Evolutionary conservation across 2,888 invertebrate genomes (phyloP).

Genomic region (Panorpa germanica): DNA sequence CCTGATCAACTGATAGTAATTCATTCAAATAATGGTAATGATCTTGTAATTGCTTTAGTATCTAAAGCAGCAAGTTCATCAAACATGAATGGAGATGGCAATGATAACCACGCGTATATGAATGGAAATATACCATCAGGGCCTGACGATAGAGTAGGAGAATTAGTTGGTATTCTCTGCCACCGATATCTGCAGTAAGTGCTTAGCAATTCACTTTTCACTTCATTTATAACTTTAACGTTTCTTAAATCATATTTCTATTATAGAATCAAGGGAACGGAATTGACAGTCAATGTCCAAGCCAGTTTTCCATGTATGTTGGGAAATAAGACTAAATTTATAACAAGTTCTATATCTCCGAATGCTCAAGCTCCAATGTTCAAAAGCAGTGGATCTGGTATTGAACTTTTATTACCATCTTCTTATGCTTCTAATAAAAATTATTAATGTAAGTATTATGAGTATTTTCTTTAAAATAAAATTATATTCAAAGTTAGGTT

Average conservation of each 20-base stretch:
- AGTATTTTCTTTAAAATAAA: too few species aligned
- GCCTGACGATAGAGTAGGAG: slow-evolving; percentile 63
- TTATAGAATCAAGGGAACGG: slow-evolving; percentile 17
- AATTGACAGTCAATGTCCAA: slow-evolving; percentile 51
- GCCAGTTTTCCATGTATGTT: slow-evolving; percentile 65
- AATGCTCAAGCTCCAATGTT: slow-evolving; percentile 29
- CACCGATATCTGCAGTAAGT: slow-evolving; percentile 61
- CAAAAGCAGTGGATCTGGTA: too few species aligned
- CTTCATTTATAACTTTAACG: neutral
- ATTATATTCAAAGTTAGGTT: too few species aligned
- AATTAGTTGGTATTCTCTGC: slow-evolving; percentile 65
- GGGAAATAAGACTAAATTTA: slow-evolving; percentile 71
- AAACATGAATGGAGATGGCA: slow-evolving; percentile 15
- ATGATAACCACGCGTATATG: slow-evolving; percentile 14
- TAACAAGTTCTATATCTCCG: slow-evolving; percentile 31
- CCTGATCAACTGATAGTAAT: slow-evolving; percentile 74
- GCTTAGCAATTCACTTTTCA: slow-evolving; percentile 5
- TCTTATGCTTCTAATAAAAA: too few species aligned
- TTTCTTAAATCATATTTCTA: slow-evolving; percentile 1
- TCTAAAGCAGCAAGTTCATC: slow-evolving; percentile 18
- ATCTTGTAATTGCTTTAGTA: slow-evolving; percentile 66
- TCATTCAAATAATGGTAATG: slow-evolving; percentile 74
- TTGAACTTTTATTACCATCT: too few species aligned
- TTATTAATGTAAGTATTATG: too few species aligned
- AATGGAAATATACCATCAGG: neutral